Evolutionary conservation across 2,888 invertebrate genomes (phyloP).

Genomic region (Hydriomena furcata): DNA sequence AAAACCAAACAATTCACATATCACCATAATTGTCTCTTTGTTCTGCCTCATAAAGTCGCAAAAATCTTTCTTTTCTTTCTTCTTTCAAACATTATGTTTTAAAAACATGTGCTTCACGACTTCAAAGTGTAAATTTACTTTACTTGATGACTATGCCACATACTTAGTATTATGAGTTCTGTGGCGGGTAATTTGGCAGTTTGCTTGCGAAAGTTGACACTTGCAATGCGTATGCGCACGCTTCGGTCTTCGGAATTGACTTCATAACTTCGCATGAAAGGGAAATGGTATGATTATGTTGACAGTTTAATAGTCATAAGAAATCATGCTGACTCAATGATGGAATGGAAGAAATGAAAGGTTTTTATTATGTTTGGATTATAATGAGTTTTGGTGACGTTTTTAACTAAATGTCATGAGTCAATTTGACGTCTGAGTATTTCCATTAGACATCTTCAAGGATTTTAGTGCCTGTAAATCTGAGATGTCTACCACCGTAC

Average conservation of each 20-base stretch:
- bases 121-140: too few relatives aligned
- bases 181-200: slow-evolving; percentile 44
- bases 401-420: neutral
- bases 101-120: too few relatives aligned
- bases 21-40: too few relatives aligned
- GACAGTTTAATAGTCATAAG: slow-evolving; percentile 19
- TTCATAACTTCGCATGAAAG: slow-evolving; percentile 25
- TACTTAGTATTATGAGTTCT: neutral
- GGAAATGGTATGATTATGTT: slow-evolving; percentile 26
- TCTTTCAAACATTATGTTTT: too few relatives aligned
- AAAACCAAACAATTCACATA: too few relatives aligned
- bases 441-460: too few relatives aligned
- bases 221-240: slow-evolving; percentile 26
- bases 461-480: too few relatives aligned
- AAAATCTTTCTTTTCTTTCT: too few relatives aligned
- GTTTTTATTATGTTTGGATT: neutral
- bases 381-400: neutral
- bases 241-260: slow-evolving; percentile 16
- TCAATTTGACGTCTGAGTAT: too few relatives aligned
- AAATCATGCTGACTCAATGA: slow-evolving; percentile 9
- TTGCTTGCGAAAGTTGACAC: slow-evolving; percentile 51
- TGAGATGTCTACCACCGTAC: too few relatives aligned
- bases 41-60: too few relatives aligned
- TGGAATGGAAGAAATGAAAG: neutral
- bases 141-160: slow-evolving; percentile 1